Evolutionary conservation across 2,113 vertebrate genomes (phyloP).

Genomic region (Colius striatus): DNA sequence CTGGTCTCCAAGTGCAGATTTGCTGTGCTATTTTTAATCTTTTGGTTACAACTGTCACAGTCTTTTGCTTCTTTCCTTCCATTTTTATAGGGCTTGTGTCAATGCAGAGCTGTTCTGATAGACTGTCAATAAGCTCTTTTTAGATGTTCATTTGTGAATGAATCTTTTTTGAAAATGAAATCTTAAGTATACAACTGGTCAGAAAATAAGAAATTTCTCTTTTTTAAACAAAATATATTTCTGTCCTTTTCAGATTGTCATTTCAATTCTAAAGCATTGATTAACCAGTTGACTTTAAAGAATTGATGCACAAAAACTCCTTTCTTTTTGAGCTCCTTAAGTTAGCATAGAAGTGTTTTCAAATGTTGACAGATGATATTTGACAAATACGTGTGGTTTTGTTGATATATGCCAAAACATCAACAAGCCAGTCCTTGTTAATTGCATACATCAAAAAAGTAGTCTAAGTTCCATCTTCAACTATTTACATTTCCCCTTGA

Average conservation of each 20-base stretch:
- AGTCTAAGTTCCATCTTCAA: neutral
- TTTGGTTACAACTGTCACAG: neutral
- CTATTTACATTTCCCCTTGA: neutral
- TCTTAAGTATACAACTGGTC: neutral
- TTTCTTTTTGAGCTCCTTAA: neutral
- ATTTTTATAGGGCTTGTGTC: neutral
- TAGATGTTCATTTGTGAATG: neutral
- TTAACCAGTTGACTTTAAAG: neutral
- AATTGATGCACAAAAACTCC: neutral
- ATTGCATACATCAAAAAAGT: neutral
- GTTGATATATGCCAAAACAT: neutral
- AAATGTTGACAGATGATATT: neutral
- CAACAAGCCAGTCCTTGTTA: fast-evolving
- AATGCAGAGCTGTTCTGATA: neutral
- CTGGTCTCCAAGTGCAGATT: too few relatives aligned
- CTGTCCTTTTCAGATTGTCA: neutral
- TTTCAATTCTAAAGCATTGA: neutral
- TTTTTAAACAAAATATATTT: neutral
- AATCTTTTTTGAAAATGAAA: neutral
- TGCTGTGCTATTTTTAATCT: neutral
- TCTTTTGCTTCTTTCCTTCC: neutral
- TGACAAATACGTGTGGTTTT: neutral
- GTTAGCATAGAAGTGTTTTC: neutral
- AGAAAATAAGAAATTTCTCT: neutral
- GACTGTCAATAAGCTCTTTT: neutral